These are phyloP conservation scores for Zosterops hypoxanthus DNA, from an alignment of 2,113 vertebrate genomes.

Conservation along the genomic window DNA sequence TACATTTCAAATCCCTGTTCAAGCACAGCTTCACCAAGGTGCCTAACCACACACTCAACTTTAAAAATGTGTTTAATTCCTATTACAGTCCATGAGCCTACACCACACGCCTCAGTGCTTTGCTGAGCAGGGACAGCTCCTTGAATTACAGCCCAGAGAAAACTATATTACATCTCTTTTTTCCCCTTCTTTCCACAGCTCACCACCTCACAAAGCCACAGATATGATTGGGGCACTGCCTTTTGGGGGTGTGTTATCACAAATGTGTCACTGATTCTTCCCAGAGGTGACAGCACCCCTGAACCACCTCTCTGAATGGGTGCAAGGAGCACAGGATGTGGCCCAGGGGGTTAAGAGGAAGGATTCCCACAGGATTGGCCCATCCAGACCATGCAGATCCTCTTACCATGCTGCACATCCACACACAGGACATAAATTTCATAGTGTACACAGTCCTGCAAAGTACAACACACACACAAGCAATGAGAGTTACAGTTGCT, in stretches of 20 bases:
- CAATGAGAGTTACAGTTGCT: constrained; percentile 57
- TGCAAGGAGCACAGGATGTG: not conserved
- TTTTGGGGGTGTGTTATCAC: not conserved
- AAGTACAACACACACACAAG: not conserved
- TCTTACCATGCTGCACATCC: not conserved
- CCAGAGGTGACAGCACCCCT: not conserved
- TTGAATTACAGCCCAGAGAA: not conserved
- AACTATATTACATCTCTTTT: not conserved
- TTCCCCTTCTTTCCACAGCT: not conserved
- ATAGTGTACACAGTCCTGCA: not conserved
- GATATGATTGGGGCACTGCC: rapidly evolving
- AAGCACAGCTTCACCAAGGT: not conserved
- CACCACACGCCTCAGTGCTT: not conserved
- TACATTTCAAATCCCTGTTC: not conserved
- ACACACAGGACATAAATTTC: not conserved
- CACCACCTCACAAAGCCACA: not conserved
- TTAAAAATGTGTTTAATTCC: constrained; percentile 14
- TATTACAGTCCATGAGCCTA: not conserved
- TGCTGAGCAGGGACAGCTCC: not conserved
- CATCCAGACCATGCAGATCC: not conserved
- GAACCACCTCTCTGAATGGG: not conserved
- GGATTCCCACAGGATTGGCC: not conserved
- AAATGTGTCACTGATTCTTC: rapidly evolving
- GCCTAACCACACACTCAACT: not conserved
- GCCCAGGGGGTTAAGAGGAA: not conserved